Evolutionary conservation across 2,797 vertebrate species (phyloP), one percentile per base, ranked within the genome.

Genomic region (Cyclopterus lumpus): DNA sequence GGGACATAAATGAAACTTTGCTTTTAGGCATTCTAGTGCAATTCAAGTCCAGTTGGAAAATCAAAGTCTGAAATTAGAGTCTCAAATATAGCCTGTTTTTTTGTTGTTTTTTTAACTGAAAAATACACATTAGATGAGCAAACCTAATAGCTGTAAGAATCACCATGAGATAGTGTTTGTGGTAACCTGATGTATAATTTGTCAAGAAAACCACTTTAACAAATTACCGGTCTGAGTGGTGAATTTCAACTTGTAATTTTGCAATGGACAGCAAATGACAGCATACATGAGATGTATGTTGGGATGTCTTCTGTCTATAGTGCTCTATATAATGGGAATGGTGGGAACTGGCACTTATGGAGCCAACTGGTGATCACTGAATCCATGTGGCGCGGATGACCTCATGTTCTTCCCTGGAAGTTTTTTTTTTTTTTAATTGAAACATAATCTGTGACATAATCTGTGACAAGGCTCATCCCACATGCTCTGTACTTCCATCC

Each of bases 391-490:
- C 53, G 59, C 2, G 1, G 14, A 40, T 26, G 2, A 44, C 7
- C 15, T 61, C 8, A 49, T 51, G 3, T 34, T 26, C 49, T 5
- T 20, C 8, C 8, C 10, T 30, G 24, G 9, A n/a, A 48, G 30
- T 16, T 57, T 20, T 10, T 10, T 10, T 51, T 8, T 71, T 53
- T 64, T 24, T 51, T 6, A 40, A 40, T 14, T 66, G 15, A 61
- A 40, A 34, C 9, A 49, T 15, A 24, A 54, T n/a, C n/a, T n/a
- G n/a, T n/a, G n/a, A n/a, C n/a, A n/a, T n/a, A n/a, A n/a, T 69
- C 26, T 59, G 22, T 49, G 59, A 70, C 22, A 60, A 51, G 64
- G 42, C 14, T 32, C 24, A n/a, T 22, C 53, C 34, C 36, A 71
- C 22, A 14, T 0, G 2, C 36, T 51, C 38, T n/a, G 11, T 0